These are phyloP conservation scores for Spisula subtruncata DNA, from an alignment of 2,888 invertebrate species.

Conservation along the genomic window DNA sequence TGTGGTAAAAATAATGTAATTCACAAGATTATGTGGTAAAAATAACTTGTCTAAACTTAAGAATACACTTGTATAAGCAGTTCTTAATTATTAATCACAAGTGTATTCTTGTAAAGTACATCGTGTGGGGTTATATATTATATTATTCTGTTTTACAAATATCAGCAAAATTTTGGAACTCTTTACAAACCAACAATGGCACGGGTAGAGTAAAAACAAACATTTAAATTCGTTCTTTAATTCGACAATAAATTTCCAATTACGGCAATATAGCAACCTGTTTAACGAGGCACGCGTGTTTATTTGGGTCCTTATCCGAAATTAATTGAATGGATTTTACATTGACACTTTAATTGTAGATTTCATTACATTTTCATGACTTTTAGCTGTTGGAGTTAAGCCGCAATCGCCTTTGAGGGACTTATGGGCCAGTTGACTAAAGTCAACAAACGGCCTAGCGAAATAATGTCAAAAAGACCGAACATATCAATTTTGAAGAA, in stretches of 20 bases:
- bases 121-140: not conserved
- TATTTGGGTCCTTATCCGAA: slow-evolving; percentile 41
- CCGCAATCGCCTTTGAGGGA: slow-evolving; percentile 18
- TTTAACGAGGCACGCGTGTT: slow-evolving; percentile 54
- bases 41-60: not conserved
- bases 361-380: slow-evolving; percentile 38
- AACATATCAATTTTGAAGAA: slow-evolving; percentile 60
- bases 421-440: slow-evolving; percentile 49
- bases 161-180: not conserved
- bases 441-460: slow-evolving; percentile 44
- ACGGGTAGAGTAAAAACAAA: not conserved
- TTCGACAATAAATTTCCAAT: slow-evolving; percentile 48
- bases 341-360: slow-evolving; percentile 58
- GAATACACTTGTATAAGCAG: not conserved
- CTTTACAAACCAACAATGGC: not conserved
- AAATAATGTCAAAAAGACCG: slow-evolving; percentile 41
- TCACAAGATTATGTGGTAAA: slow-evolving; percentile 6
- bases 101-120: not conserved
- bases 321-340: slow-evolving; percentile 28
- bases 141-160: not conserved
- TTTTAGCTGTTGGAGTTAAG: slow-evolving; percentile 36
- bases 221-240: slow-evolving; percentile 21
- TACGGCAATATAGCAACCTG: slow-evolving; percentile 30
- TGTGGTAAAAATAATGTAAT: not conserved
- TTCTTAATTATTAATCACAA: slow-evolving; percentile 9